Evolutionary conservation across 2,797 vertebrate genomes (phyloP).

Genomic region (Helarctos malayanus): DNA sequence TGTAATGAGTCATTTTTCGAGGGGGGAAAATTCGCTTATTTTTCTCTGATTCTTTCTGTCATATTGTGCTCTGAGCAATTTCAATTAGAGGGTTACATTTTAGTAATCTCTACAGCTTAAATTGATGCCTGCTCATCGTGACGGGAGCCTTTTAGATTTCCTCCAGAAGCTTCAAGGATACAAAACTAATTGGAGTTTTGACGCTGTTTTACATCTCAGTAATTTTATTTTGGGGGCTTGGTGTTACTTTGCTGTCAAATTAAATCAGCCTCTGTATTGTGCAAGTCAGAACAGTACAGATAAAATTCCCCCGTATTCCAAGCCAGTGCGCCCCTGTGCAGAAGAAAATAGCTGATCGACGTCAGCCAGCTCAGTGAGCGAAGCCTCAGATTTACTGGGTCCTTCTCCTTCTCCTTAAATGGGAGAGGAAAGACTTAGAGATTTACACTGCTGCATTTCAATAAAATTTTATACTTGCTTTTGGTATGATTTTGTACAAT

Average conservation of each 20-base stretch:
- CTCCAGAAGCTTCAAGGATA: conserved; percentile 74
- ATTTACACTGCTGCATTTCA: conserved; percentile 62
- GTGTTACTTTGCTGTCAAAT: conserved; percentile 82
- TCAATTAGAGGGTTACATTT: conserved; percentile 84
- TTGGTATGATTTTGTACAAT: conserved; percentile 70
- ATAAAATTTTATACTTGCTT: conserved; percentile 74
- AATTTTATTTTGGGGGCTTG: conserved; percentile 84
- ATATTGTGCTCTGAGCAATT: conserved; percentile 83
- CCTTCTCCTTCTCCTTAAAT: conserved; percentile 41
- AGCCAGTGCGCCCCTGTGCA: background rate
- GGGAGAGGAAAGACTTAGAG: conserved; percentile 49
- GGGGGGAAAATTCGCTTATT: conserved; percentile 78
- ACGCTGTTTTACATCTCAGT: conserved; percentile 82
- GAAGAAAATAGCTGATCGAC: background rate
- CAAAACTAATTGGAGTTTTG: conserved; percentile 83
- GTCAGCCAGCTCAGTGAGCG: background rate
- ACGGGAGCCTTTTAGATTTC: conserved; percentile 62
- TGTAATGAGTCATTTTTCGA: conserved; percentile 83
- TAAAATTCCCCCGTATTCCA: background rate
- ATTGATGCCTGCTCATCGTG: conserved; percentile 76
- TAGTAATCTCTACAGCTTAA: conserved; percentile 78
- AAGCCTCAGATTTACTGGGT: background rate
- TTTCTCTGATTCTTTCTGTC: conserved; percentile 80
- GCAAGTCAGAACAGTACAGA: conserved; percentile 58
- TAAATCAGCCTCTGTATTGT: conserved; percentile 75